phyloP scores from a whole-genome alignment of 1,140 invertebrate species.

The Ceratosolen solmsi region DNA sequence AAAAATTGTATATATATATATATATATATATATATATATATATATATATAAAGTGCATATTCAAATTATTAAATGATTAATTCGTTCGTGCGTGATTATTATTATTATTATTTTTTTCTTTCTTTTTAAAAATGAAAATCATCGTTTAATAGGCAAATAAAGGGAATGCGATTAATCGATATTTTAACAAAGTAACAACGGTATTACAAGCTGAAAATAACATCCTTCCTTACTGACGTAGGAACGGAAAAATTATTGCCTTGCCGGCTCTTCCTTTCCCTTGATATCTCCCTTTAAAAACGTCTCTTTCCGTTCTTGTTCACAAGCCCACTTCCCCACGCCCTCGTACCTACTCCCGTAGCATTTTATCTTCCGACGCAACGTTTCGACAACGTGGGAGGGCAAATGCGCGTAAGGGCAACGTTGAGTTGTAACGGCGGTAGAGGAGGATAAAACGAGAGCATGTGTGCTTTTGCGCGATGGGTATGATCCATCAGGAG shows the following conservation, averaged over 20 bases:
- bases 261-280: background rate
- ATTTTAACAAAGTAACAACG: background rate
- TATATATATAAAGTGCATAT: no score
- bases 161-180: background rate
- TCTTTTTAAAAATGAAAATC: background rate
- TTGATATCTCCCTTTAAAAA: constrained; percentile 21
- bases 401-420: background rate
- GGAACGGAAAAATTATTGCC: background rate
- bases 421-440: background rate
- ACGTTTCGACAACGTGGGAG: constrained; percentile 37
- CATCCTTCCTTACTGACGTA: background rate
- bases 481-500: constrained; percentile 8
- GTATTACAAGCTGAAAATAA: background rate
- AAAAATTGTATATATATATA: no score
- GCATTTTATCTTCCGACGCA: constrained; percentile 16
- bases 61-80: no score
- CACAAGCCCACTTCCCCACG: background rate
- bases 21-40: no score
- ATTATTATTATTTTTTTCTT: no score
- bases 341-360: background rate
- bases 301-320: background rate
- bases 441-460: background rate
- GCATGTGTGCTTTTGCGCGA: background rate
- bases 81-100: no score
- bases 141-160: background rate